These are phyloP conservation scores for Amitus sp. DNA, from an alignment of 2,888 invertebrate genomes.

Conservation along the genomic window DNA sequence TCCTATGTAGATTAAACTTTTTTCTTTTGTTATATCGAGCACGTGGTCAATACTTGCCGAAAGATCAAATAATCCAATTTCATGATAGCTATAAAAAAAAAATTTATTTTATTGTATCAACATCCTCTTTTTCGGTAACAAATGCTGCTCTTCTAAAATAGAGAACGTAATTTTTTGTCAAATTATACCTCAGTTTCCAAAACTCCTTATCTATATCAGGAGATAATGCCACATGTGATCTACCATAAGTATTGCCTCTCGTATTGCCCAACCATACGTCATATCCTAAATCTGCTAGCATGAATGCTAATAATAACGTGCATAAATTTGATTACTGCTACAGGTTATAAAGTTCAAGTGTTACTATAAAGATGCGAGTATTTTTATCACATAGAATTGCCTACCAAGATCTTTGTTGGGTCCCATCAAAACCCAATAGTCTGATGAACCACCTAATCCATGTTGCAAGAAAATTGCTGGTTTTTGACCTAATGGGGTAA, in stretches of 20 bases:
- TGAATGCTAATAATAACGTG: slow-evolving; percentile 63
- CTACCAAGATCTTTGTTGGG: slow-evolving; percentile 56
- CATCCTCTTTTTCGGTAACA: no score
- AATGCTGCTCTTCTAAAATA: no score
- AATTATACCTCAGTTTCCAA: slow-evolving; percentile 73
- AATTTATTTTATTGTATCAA: no score
- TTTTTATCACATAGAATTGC: neutral
- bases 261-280: slow-evolving; percentile 72
- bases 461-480: slow-evolving; percentile 52
- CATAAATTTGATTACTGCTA: neutral
- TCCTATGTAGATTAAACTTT: no score
- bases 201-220: slow-evolving; percentile 65
- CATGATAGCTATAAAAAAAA: no score
- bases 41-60: no score
- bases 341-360: neutral
- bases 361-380: slow-evolving; percentile 1
- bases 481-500: slow-evolving; percentile 40
- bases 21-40: no score
- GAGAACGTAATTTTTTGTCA: no score
- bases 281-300: slow-evolving; percentile 70
- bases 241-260: slow-evolving; percentile 68
- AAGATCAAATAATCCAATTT: no score
- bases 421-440: slow-evolving; percentile 54
- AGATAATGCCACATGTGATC: slow-evolving; percentile 64
- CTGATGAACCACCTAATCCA: slow-evolving; percentile 53